Evolutionary conservation across 2,113 vertebrate genomes (phyloP).

Genomic region (Australoheros scitulus): DNA sequence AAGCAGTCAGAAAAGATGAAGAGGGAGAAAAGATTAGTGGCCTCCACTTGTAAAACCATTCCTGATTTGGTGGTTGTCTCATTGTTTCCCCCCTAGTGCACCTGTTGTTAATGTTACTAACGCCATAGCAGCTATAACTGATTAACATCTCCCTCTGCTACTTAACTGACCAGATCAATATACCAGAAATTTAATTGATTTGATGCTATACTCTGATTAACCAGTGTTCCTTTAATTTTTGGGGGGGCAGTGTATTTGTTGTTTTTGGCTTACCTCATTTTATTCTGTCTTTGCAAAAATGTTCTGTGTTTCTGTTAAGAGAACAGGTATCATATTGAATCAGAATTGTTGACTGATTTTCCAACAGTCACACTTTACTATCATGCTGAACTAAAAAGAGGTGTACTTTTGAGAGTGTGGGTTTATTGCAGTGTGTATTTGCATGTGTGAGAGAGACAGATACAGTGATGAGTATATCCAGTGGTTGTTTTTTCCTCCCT

Average conservation of each 20-base stretch:
- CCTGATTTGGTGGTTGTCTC: too few species aligned
- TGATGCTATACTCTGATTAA: too few species aligned
- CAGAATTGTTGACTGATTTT: slow-evolving; percentile 53
- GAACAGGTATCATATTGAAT: slow-evolving; percentile 35
- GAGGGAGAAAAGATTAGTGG: too few species aligned
- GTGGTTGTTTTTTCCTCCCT: neutral
- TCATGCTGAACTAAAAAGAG: slow-evolving; percentile 12
- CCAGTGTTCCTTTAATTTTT: too few species aligned
- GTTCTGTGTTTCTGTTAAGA: slow-evolving; percentile 19
- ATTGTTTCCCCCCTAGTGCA: too few species aligned
- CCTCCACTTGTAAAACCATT: too few species aligned
- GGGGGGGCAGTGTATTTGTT: slow-evolving; percentile 21
- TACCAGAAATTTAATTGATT: too few species aligned
- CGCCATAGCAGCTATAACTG: too few species aligned
- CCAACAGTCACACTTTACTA: slow-evolving; percentile 11
- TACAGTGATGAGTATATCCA: neutral
- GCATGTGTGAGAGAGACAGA: neutral
- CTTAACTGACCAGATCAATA: too few species aligned
- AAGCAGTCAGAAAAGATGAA: too few species aligned
- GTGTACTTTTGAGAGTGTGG: neutral
- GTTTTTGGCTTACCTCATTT: slow-evolving; percentile 28
- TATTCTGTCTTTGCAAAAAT: slow-evolving; percentile 10
- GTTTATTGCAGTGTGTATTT: neutral
- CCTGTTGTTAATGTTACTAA: too few species aligned
- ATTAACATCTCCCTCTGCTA: too few species aligned